A percentile compares a stretch with the other conserved stretches of the same genome.
Evolutionary conservation across 2,797 vertebrate genomes (phyloP).

Genomic region (Fistularia commersonii): DNA sequence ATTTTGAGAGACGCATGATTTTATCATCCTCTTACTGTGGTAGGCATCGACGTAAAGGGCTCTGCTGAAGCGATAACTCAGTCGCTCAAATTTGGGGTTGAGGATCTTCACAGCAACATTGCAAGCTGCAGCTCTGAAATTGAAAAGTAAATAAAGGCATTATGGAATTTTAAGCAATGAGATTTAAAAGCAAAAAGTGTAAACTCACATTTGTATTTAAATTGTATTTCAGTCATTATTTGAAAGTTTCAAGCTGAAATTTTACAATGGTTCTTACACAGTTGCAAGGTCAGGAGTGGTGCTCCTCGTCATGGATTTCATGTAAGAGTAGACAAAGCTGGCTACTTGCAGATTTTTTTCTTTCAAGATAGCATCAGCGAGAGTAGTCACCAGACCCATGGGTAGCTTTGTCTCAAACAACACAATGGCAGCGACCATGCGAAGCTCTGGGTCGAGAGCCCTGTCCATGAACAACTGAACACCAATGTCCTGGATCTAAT

Average conservation of each 20-base stretch:
- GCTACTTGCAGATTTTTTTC: constrained; percentile 79
- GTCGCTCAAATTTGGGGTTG: constrained; percentile 72
- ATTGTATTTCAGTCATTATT: background rate
- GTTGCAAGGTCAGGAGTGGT: constrained; percentile 73
- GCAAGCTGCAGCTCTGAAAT: constrained; percentile 79
- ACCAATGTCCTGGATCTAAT: constrained; percentile 78
- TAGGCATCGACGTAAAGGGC: constrained; percentile 65
- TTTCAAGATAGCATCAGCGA: constrained; percentile 69
- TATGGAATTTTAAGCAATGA: background rate
- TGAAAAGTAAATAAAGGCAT: background rate
- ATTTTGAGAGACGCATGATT: background rate
- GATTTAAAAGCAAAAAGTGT: background rate
- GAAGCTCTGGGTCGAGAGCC: constrained; percentile 62
- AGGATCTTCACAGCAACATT: constrained; percentile 79
- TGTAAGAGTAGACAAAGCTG: constrained; percentile 79
- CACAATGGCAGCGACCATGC: constrained; percentile 75
- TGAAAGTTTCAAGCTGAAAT: background rate
- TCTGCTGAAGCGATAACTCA: constrained; percentile 74
- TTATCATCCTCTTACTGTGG: constrained; percentile 67
- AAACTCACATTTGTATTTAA: background rate
- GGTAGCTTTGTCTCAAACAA: constrained; percentile 81
- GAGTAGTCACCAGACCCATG: constrained; percentile 60
- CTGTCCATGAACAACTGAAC: constrained; percentile 78
- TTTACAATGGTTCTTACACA: constrained; percentile 71
- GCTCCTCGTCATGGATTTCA: constrained; percentile 78